Evolutionary conservation across 1,140 invertebrate species (phyloP), one percentile per base, ranked within the genome.

Genomic region (Hesperophylax magnus): DNA sequence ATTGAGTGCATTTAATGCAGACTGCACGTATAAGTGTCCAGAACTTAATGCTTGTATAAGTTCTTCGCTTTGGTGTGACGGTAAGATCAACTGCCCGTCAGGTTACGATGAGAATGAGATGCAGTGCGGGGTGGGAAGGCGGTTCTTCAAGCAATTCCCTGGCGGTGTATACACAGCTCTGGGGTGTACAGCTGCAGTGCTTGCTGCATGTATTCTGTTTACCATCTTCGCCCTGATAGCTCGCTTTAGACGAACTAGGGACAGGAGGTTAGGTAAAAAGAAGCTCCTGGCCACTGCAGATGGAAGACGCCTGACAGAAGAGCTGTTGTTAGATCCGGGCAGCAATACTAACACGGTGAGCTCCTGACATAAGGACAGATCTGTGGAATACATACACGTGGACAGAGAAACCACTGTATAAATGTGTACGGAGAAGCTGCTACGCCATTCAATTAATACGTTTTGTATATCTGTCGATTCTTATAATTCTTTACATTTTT

Each of bases 21-120:
- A 94, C 84, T 94, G 93, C 85, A 89, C 91, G 82, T 92, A 94
- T 85, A 94, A 94, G 86, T 98, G 96, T 88, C 96, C 96, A 9
- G 96, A 97, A 87, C 89, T 98, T 78, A 95, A 96, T 85, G 96
- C 96, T 22, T 98, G 97, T 86, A 97, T 97, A 80, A 94, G 94
- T 82, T 89, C 94, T 6, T 92, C 93, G 61, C 89, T 98, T 47
- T 97, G 96, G 96, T 98, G 96, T 87, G 96, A 98, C 87, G 96
- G 96, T 54, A 92, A 92, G 83, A 89, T 92, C 39, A 95, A 97
- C 87, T 97, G 96, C 86, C 96, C 96, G 18, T 96, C 95, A 6
- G 96, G 96, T 11, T 95, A 93, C 85, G 96, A 97, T 85, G 96
- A 97, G 88, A 92, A 92, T 31, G 93, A 94, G 84, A 91, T 92